phyloP scores from a whole-genome alignment of 2,797 vertebrate genomes.

The Sciaenops ocellatus region DNA sequence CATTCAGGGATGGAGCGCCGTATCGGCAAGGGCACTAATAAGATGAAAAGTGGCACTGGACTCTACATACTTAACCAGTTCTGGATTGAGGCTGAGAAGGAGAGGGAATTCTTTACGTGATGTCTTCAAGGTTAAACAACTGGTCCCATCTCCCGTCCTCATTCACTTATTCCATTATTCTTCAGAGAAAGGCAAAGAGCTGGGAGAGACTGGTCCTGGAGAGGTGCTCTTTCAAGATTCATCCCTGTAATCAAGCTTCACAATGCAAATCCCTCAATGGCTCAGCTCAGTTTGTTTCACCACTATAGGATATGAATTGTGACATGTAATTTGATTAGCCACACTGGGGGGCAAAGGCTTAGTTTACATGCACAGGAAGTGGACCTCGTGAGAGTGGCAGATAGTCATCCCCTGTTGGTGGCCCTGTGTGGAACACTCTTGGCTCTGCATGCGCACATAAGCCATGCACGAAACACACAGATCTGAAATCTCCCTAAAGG shows the following conservation, averaged over 20 bases:
- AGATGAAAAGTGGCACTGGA: conserved; percentile 79
- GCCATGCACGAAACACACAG: conserved; percentile 9
- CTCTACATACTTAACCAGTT: conserved; percentile 75
- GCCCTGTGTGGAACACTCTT: conserved; percentile 33
- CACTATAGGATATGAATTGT: conserved; percentile 67
- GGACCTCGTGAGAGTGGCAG: conserved; percentile 45
- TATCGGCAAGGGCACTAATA: conserved; percentile 80
- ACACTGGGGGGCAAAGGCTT: conserved; percentile 54
- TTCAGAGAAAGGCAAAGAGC: conserved; percentile 57
- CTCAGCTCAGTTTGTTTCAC: conserved; percentile 45
- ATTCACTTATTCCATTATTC: conserved; percentile 77
- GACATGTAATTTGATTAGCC: conserved; percentile 76
- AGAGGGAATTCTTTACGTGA: conserved; percentile 71
- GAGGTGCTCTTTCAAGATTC: conserved; percentile 67
- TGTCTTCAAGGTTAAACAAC: conserved; percentile 85
- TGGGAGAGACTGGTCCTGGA: conserved; percentile 25
- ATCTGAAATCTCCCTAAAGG: conserved; percentile 62
- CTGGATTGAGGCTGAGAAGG: conserved; percentile 61
- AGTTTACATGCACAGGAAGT: conserved; percentile 58
- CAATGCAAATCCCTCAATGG: conserved; percentile 67
- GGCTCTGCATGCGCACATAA: conserved; percentile 40
- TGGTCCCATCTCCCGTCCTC: conserved; percentile 59
- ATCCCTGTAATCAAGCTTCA: conserved; percentile 73
- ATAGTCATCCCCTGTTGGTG: conserved; percentile 46
- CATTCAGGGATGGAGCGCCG: conserved; percentile 68